Evolutionary conservation across 2,888 invertebrate genomes (phyloP), one percentile per base, ranked within the genome.

Genomic region (Sarcophaga variegata): DNA sequence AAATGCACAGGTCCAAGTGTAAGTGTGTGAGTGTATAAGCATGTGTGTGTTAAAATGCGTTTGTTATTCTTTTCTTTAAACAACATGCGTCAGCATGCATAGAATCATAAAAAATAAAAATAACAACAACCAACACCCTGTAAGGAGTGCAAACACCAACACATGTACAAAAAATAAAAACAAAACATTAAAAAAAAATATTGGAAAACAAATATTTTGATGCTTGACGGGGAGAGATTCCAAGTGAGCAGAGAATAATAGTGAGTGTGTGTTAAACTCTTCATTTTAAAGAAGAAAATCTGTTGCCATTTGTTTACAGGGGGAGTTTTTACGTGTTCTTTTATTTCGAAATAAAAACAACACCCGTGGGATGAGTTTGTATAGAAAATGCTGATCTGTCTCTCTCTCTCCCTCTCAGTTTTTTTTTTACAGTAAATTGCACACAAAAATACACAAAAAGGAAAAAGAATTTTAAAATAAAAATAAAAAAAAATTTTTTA

Each of bases 261-360:
- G 22, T 22, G 54, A 54, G 54, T 54, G 17, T 14, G 14, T 14
- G 54, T 14, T 14, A 54, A 54, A 54, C 54, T 54, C 54, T n/a
- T 17, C 17, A 5, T 60, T 20, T 8, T n/a, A 5, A 47, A 64
- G 12, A 67, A 76, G 54, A 81, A 75, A 83, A 81, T 78, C 45
- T 78, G 70, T 66, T 62, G 74, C 78, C 66, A 75, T 81, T 83
- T 81, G 74, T 62, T 71, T 54, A 54, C 54, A 14, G 49, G 54
- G 59, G 63, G 79, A 54, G 12, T 22, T 54, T 4, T 54, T 10
- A 37, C 10, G 37, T 37, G 37, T 10, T 37, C 0, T 37, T 37
- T 37, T 37, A 10, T 37, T 37, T 37, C 2, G 10, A 8, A 37
- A 37, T 2, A 37, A 37, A 37, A 37, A 37, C 37, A 37, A 37